A percentile compares a stretch with the other conserved stretches of the same genome.
Conservation (phyloP, 2,113 vertebrate species). For the Misgurnus anguillicaudatus region DNA sequence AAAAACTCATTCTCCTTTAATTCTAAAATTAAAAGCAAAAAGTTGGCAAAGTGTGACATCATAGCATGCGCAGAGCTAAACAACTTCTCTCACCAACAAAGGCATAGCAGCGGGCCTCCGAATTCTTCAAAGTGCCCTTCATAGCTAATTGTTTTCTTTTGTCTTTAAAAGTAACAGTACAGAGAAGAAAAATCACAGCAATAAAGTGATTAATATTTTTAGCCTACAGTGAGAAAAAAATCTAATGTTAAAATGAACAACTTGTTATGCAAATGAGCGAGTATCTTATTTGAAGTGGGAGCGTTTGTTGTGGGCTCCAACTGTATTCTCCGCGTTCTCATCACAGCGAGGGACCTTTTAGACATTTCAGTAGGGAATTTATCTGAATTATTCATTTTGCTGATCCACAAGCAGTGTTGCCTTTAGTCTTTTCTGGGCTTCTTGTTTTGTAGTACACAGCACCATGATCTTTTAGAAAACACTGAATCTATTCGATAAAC, state of each 20-base stretch:
- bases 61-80: conserved; percentile 35
- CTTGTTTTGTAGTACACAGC: conserved; percentile 60
- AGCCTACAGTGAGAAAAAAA: conserved; percentile 63
- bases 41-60: conserved; percentile 21
- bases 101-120: neutral
- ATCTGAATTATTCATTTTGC: conserved; percentile 76
- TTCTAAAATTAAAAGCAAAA: neutral
- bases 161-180: conserved; percentile 60
- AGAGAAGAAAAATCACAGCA: conserved; percentile 50
- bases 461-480: conserved; percentile 18
- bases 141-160: conserved; percentile 67
- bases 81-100: conserved; percentile 53
- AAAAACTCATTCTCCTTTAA: neutral
- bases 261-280: conserved; percentile 72
- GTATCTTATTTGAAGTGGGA: conserved; percentile 71
- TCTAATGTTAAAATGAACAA: conserved; percentile 67
- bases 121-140: conserved; percentile 56
- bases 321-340: conserved; percentile 71
- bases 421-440: conserved; percentile 69
- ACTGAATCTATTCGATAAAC: neutral
- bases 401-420: conserved; percentile 70
- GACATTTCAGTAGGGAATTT: conserved; percentile 74
- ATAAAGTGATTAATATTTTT: conserved; percentile 61
- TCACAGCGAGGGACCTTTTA: conserved; percentile 75
- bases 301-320: conserved; percentile 74